Evolutionary conservation across 2,797 vertebrate species (phyloP), one percentile per base, ranked within the genome.

Genomic region (Onychomys torridus): DNA sequence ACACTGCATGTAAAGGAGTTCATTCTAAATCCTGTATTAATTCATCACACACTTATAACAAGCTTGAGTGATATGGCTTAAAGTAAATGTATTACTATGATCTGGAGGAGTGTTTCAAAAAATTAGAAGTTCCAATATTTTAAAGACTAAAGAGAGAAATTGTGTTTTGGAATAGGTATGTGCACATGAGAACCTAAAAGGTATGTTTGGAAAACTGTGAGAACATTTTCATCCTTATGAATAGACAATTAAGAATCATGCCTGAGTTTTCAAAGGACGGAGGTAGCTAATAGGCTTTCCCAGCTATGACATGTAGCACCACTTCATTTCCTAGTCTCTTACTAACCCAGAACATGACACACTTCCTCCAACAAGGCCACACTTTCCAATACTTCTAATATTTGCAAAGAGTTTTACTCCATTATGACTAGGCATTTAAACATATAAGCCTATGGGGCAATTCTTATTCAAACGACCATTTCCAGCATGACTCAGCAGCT

Each of bases 21-120:
- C 37, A 83, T 40, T 69, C 10, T 1, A 78, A 34, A 43, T 17
- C 0, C 65, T 67, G 83, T 91, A 40, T 59, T 94, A 55, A 61
- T 82, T 13, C 52, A 0, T 10, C 90, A 27, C 27, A 92, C n/a
- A 3, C 27, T 90, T 75, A 78, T 7, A 65, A 46, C 0, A 79
- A 8, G 19, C 14, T n/a, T 16, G 3, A 1, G 0, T 16, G 0
- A 55, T 32, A 67, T 8, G 13, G 1, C 25, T 75, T 55, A 19
- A 92, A 32, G 40, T 69, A 93, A 97, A 85, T 49, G 3, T 0
- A 78, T 78, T 43, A 49, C 1, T 89, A 27, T 86, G 29, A 81
- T 27, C 17, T 71, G 5, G 0, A 75, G 52, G 7, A 90, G 7
- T 86, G n/a, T 83, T 95, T 1, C 9, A 88, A 83, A 92, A 85